Percentiles rank a stretch among this genome's conserved stretches.
Evolutionary conservation across 2,113 vertebrate genomes (phyloP).

Genomic region (Rattus rattus): DNA sequence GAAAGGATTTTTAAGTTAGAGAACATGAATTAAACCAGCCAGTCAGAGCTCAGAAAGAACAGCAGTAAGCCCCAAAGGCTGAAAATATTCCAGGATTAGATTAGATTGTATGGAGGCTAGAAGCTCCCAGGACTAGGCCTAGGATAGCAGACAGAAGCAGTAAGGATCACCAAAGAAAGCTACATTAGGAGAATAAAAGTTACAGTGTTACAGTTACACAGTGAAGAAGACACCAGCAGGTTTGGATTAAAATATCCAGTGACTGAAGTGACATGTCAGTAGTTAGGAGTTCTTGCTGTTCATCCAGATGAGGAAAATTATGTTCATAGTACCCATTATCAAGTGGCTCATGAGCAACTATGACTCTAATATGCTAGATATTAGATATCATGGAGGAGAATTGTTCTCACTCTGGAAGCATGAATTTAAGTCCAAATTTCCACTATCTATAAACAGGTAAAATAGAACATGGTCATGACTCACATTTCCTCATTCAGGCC

Average conservation of each 20-base stretch:
- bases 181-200: too few relatives aligned
- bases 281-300: neutral
- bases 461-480: too few relatives aligned
- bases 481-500: neutral
- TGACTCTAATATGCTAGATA: neutral
- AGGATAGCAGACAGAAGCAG: too few relatives aligned
- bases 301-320: neutral
- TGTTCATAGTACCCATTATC: neutral
- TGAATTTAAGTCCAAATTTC: neutral
- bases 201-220: too few relatives aligned
- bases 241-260: neutral
- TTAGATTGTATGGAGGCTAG: too few relatives aligned
- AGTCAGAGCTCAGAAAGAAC: too few relatives aligned
- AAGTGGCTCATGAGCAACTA: neutral
- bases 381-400: neutral
- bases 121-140: too few relatives aligned
- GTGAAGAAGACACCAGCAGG: neutral
- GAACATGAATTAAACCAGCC: too few relatives aligned
- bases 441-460: neutral
- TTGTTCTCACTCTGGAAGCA: rapidly evolving
- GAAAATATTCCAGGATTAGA: too few relatives aligned
- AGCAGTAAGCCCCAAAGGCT: too few relatives aligned
- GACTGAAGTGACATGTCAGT: neutral
- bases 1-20: too few relatives aligned
- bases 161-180: too few relatives aligned